Percentiles rank a stretch among this genome's conserved stretches.
These are phyloP conservation scores for Eleutherodactylus coqui DNA, from an alignment of 2,797 vertebrate species.

Conservation along the genomic window DNA sequence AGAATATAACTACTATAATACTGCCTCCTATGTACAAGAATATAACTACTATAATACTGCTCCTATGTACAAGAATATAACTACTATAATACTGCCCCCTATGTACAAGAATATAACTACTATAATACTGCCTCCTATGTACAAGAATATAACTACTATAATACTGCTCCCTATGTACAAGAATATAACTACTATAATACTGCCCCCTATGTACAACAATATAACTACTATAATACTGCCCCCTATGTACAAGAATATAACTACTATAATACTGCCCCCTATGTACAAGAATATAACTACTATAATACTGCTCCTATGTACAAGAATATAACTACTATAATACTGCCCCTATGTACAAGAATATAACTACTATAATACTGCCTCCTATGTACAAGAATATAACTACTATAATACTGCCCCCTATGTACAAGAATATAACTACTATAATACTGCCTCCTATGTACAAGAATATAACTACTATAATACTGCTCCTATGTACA, in stretches of 20 bases:
- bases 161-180: not conserved
- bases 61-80: constrained; percentile 7
- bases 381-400: constrained; percentile 4
- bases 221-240: constrained; percentile 11
- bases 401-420: constrained; percentile 9
- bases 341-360: not conserved
- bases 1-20: constrained; percentile 1
- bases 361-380: constrained; percentile 6
- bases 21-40: not conserved
- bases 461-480: constrained; percentile 14
- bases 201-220: not conserved
- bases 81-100: constrained; percentile 11
- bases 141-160: not conserved
- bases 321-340: constrained; percentile 15
- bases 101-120: too few relatives aligned
- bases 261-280: constrained; percentile 3
- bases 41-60: not conserved
- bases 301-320: constrained; percentile 2
- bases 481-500: constrained; percentile 4
- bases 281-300: constrained; percentile 7
- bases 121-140: not conserved
- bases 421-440: not conserved
- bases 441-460: constrained; percentile 3
- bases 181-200: not conserved
- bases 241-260: not conserved